These are phyloP conservation scores for Zenarchopterus dispar DNA, from an alignment of 2,797 vertebrate species.

Conservation along the genomic window DNA sequence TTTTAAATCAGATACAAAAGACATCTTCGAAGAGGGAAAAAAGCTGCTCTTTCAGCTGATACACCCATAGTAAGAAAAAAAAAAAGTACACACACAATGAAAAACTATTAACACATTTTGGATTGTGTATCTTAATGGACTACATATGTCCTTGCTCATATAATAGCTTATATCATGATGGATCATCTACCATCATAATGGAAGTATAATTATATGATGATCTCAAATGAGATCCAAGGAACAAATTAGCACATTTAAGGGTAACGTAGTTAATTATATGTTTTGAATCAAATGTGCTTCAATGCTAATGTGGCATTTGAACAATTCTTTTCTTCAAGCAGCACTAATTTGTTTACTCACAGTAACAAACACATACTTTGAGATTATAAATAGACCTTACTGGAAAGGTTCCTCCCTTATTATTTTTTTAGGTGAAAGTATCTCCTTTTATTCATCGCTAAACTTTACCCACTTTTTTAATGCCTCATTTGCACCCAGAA, in stretches of 20 bases:
- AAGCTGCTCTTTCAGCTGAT: not conserved
- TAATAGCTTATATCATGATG: slow-evolving; percentile 19
- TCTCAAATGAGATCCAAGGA: slow-evolving; percentile 50
- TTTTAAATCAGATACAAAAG: slow-evolving; percentile 8
- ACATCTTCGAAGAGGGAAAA: not conserved
- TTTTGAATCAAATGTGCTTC: slow-evolving; percentile 49
- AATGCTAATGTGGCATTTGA: slow-evolving; percentile 50
- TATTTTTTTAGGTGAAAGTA: too few relatives aligned
- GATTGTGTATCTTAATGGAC: not conserved
- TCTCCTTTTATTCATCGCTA: too few relatives aligned
- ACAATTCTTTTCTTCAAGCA: slow-evolving; percentile 33
- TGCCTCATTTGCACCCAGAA: too few relatives aligned
- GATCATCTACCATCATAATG: slow-evolving; percentile 42
- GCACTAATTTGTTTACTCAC: slow-evolving; percentile 8
- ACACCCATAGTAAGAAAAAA: not conserved
- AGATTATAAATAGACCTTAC: too few relatives aligned
- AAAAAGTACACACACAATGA: too few relatives aligned
- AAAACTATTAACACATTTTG: too few relatives aligned
- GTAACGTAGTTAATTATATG: slow-evolving; percentile 46
- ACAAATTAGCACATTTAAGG: slow-evolving; percentile 48
- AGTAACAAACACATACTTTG: not conserved
- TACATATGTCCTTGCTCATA: not conserved
- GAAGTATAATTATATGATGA: slow-evolving; percentile 55
- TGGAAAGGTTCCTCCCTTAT: too few relatives aligned
- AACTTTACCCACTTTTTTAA: too few relatives aligned